Evolutionary conservation across 2,113 vertebrate species (phyloP).

Genomic region (Carassius auratus): DNA sequence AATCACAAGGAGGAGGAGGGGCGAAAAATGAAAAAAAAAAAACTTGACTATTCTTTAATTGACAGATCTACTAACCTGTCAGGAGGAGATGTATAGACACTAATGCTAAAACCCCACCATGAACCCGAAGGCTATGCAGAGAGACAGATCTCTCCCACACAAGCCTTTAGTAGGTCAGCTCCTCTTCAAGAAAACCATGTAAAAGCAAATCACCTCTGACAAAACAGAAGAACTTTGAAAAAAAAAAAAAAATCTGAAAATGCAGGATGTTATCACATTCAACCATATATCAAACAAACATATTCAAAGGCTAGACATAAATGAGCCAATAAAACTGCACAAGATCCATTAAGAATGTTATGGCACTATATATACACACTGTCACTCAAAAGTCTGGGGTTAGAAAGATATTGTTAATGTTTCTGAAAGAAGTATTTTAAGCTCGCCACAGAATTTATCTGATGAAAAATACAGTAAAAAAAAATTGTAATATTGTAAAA

Average conservation of each 20-base stretch:
- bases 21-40: neutral
- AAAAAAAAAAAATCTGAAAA: no score
- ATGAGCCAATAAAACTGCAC: neutral
- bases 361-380: neutral
- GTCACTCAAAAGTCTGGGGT: neutral
- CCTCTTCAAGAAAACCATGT: conserved; percentile 34
- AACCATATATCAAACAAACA: no score
- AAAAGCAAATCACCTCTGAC: conserved; percentile 37
- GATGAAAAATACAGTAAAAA: neutral
- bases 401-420: no score
- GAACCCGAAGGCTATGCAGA: conserved; percentile 26
- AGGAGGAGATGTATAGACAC: conserved; percentile 10
- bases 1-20: neutral
- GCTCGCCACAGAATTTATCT: neutral
- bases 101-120: conserved; percentile 3
- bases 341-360: neutral
- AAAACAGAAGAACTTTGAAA: neutral
- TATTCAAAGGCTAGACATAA: neutral
- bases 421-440: neutral
- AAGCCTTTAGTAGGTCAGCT: conserved; percentile 37
- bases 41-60: neutral
- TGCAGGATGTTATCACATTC: no score
- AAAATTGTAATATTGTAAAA: neutral
- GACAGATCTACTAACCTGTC: conserved; percentile 10
- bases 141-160: conserved; percentile 36